Conservation (phyloP, 2,888 invertebrate genomes). For the Bimastos eiseni region DNA sequence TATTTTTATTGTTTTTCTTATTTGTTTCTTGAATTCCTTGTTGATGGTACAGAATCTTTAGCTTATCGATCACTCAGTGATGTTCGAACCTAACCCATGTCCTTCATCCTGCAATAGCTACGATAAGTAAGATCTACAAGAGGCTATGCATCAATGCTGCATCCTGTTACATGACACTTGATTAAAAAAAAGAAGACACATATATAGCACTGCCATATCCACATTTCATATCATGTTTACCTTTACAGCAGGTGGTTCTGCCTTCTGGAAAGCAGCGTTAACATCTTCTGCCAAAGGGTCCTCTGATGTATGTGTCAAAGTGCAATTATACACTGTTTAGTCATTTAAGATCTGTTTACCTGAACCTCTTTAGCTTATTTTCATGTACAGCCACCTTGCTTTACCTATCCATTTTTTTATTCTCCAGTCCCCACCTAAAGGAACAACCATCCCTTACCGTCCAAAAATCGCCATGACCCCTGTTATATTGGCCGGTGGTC, state of each 20-base stretch:
- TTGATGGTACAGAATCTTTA: too few relatives aligned
- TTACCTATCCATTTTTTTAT: constrained; percentile 13
- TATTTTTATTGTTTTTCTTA: too few relatives aligned
- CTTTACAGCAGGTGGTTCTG: constrained; percentile 13
- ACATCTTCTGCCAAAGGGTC: constrained; percentile 5
- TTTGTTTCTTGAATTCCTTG: too few relatives aligned
- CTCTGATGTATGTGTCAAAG: neutral
- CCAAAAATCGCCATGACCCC: constrained; percentile 76
- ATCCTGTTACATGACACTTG: neutral
- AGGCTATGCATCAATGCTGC: neutral
- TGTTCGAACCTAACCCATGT: too few relatives aligned
- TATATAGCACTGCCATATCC: neutral
- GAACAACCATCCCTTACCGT: constrained; percentile 98
- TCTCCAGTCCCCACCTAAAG: constrained; percentile 95
- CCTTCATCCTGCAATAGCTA: too few relatives aligned
- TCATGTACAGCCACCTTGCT: neutral
- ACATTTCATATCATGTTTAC: constrained; percentile 13
- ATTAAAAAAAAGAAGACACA: neutral
- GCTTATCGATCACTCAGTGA: too few relatives aligned
- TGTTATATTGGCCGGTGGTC: constrained; percentile 91
- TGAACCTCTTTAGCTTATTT: neutral
- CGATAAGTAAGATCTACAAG: too few relatives aligned
- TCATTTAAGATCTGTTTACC: constrained; percentile 16
- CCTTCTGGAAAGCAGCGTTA: neutral
- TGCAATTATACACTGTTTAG: neutral